These are phyloP conservation scores for Xanthorhoe designata DNA, from an alignment of 2,888 invertebrate genomes.

Conservation along the genomic window DNA sequence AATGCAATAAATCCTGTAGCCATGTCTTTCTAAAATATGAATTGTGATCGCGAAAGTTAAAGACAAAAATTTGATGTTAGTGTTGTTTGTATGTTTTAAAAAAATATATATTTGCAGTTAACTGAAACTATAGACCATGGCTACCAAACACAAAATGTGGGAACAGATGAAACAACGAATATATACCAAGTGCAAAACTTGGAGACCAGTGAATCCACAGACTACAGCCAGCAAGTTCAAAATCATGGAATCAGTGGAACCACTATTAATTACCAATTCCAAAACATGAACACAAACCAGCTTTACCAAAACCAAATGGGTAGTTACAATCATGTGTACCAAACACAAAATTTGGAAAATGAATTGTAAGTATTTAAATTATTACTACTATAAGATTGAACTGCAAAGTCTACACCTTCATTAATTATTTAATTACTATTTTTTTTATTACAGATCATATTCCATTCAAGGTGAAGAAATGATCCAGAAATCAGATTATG, in stretches of 20 bases:
- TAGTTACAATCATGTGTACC: conserved; percentile 4
- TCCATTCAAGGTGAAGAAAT: conserved; percentile 3
- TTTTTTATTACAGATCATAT: conserved; percentile 16
- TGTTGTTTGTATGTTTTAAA: too few species aligned
- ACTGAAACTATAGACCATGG: conserved; percentile 3
- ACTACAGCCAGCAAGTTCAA: conserved; percentile 1
- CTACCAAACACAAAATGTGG: conserved; percentile 3
- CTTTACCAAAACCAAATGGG: conserved; percentile 7
- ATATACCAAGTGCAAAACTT: neutral
- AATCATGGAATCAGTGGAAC: conserved; percentile 3
- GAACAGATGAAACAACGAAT: neutral
- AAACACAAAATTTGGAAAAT: conserved; percentile 12
- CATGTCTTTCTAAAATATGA: too few species aligned
- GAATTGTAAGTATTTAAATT: conserved; percentile 16
- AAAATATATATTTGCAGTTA: conserved; percentile 2
- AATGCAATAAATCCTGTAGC: too few species aligned
- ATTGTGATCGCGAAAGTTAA: too few species aligned
- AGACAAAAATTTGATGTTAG: too few species aligned
- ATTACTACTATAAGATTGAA: neutral
- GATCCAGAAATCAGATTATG: conserved; percentile 13
- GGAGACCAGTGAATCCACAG: neutral
- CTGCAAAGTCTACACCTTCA: too few species aligned
- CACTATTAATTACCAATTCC: conserved; percentile 3
- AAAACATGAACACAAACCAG: neutral
- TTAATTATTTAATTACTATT: neutral